Base-by-base conservation (phyloP, 1,140 invertebrate species). In the Nymphalis io region DNA sequence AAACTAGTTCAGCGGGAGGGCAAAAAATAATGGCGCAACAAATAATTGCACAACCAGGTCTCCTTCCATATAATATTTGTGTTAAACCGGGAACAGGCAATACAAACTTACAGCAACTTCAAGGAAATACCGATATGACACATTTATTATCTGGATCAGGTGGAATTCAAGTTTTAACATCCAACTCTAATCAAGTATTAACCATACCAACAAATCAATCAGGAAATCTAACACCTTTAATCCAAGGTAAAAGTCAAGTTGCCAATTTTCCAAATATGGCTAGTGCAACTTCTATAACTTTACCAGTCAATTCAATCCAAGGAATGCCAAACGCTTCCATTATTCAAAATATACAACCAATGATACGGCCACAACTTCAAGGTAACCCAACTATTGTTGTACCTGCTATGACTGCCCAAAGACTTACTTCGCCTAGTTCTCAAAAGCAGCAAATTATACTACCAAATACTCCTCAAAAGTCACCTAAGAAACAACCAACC, bases 361-460 rank as follows among this genome's bases (percentile, higher is more conserved):
- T 91, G 88, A 90, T 91, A 68, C 74, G 89, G 40, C 87, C 88
- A n/a, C 83, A 91, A 70, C 80, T 91, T 23, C 89, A 91, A 76
- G 87, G 87, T 12, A 91, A 92, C 72, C 89, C 90, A 59, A 92
- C 92, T 10, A 92, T 92, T 57, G 87, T 92, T 44, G 87, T 92
- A 42, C 89, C 92, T 6, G 84, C 88, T 44, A 89, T 92, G 82
- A 90, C 88, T 27, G 76, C 89, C 11, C 90, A 92, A 70, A 81
- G 90, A 72, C 74, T 92, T n/a, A 67, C 86, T 12, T 90, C 91
- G 15, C 91, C 91, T 33, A 92, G 86, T 77, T 73, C 88, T 5
- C 92, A 92, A 76, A 92, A 92, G 72, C 90, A 90, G 73, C 91
- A 92, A 58, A 84, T 92, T n/a, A 81, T 92, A 59, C 63, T 92